Evolutionary conservation across 2,888 invertebrate species (phyloP), one percentile per base, ranked within the genome.

Genomic region (Caenorhabditis becei): DNA sequence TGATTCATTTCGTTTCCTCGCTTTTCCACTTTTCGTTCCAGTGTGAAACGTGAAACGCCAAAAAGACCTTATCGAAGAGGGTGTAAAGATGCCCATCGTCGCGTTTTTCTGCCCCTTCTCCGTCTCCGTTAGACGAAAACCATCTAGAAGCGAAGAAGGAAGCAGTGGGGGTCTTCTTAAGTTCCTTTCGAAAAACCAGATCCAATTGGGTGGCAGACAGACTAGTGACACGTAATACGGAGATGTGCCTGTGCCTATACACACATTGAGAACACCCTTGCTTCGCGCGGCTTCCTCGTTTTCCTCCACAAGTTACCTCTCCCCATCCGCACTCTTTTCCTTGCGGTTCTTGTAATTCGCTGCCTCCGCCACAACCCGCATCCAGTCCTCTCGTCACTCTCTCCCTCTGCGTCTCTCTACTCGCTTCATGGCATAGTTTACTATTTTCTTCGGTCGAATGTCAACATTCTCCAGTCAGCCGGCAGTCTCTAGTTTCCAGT

Each of bases 361-460:
- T 59, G 18, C 59, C 16, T 53, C n/a, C 32, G 35, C 51, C 63
- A 7, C 67, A 37, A 18, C 41, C 24, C 32, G 18, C 49, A 58
- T 59, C 59, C 67, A 54, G 54, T 71, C 54, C 61, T 74, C 58
- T 37, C 51, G 47, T 61, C 54, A 26, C 61, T 49, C 53, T 20
- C 10, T 2, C 14, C 20, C 18, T 59, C 74, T 80, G 54, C 63
- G 70, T 63, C 59, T 74, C 37, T 28, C 14, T 14, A 28, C 20
- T 18, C 41, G 18, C 53, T 20, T 47, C 32, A 3, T 47, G n/a
- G 18, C 59, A 51, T 59, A 58, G 59, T 75, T 75, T 61, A 75
- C 75, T 75, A 75, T 75, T 75, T 75, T 61, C n/a, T 53, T 28
- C 75, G 66, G 75, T 66, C 66, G 75, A 75, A 75, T 75, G 75